Evolutionary conservation across 2,888 invertebrate species (phyloP).

Genomic region (Sympetrum striolatum): DNA sequence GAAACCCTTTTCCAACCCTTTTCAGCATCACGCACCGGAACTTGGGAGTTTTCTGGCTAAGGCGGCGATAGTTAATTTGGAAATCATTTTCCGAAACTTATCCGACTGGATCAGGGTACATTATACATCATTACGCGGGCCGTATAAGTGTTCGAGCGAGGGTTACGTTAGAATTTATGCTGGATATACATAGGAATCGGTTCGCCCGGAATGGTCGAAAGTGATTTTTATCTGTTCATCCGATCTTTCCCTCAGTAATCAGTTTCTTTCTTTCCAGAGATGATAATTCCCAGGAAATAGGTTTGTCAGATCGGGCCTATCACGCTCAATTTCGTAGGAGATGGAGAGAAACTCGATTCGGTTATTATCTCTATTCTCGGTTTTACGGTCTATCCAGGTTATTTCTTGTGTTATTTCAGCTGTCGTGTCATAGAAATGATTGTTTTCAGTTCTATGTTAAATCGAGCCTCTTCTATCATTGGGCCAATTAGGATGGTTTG

Average conservation of each 20-base stretch:
- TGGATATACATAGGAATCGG: neutral
- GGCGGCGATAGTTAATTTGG: conserved; percentile 9
- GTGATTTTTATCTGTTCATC: conserved; percentile 1
- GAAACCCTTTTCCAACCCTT: neutral
- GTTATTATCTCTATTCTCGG: neutral
- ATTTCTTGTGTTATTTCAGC: neutral
- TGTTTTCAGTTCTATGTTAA: neutral
- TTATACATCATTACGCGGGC: neutral
- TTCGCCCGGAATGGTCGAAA: neutral
- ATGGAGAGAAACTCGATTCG: neutral
- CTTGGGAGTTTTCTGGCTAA: neutral
- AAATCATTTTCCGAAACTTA: conserved; percentile 13
- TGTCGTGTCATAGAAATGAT: neutral
- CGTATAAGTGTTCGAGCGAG: neutral
- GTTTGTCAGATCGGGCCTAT: neutral
- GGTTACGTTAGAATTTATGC: neutral
- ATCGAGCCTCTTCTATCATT: neutral
- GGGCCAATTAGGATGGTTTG: neutral
- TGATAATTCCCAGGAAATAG: neutral
- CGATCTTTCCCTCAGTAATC: neutral
- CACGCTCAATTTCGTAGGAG: neutral
- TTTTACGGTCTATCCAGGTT: neutral
- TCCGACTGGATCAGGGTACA: neutral
- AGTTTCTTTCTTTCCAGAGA: neutral
- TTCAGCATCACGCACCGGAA: neutral